Evolutionary conservation across 2,888 invertebrate genomes (phyloP).

Genomic region (Sesia bembeciformis): DNA sequence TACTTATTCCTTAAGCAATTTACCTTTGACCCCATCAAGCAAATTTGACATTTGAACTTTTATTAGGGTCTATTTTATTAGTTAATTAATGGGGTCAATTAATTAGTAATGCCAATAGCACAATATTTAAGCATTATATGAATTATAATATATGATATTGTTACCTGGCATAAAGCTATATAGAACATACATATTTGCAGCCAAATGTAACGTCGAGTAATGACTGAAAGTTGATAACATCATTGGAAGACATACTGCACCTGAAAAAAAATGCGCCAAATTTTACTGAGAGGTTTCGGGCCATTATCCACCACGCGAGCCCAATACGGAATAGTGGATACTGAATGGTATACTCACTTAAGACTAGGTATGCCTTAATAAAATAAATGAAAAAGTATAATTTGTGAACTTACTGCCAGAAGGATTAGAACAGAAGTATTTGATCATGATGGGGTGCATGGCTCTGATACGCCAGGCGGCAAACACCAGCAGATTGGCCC

Average conservation of each 20-base stretch:
- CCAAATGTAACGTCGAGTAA: slow-evolving; percentile 87
- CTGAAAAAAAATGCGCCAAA: slow-evolving; percentile 52
- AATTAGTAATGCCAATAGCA: too few species aligned
- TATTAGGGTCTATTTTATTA: too few species aligned
- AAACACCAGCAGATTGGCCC: slow-evolving; percentile 86
- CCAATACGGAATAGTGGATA: too few species aligned
- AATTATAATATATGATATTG: not conserved
- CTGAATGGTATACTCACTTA: too few species aligned
- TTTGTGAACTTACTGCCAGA: slow-evolving; percentile 76
- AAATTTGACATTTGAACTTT: too few species aligned
- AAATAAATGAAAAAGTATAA: not conserved
- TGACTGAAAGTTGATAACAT: slow-evolving; percentile 96
- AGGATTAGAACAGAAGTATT: slow-evolving; percentile 90
- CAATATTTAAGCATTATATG: too few species aligned
- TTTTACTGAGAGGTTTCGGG: too few species aligned
- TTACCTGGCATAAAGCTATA: slow-evolving; percentile 83
- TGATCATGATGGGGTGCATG: slow-evolving; percentile 82
- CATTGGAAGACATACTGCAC: slow-evolving; percentile 89
- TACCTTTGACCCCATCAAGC: too few species aligned
- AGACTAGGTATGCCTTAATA: too few species aligned
- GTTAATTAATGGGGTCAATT: too few species aligned
- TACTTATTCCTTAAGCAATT: too few species aligned
- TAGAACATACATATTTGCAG: slow-evolving; percentile 96
- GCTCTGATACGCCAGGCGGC: slow-evolving; percentile 85
- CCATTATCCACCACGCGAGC: too few species aligned